Conservation (phyloP, 2,113 vertebrate genomes). For the Smithornis capensis region DNA sequence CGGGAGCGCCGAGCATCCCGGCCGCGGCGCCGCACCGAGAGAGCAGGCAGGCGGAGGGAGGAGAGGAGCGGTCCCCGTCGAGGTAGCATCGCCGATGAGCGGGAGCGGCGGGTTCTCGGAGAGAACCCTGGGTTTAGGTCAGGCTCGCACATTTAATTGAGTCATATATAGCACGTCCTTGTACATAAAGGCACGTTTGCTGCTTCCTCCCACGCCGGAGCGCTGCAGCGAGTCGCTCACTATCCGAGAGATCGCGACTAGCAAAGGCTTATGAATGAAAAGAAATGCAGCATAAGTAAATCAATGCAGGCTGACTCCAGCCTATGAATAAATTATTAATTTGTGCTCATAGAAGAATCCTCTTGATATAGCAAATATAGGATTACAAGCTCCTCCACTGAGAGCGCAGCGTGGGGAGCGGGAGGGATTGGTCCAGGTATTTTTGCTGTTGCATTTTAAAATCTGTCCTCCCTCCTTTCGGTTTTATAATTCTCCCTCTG, state of each 20-base stretch:
- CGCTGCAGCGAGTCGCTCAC: constrained; percentile 2
- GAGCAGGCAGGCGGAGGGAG: background rate
- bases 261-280: constrained; percentile 24
- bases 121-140: background rate
- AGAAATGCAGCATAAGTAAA: constrained; percentile 62
- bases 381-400: constrained; percentile 25
- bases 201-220: constrained; percentile 10
- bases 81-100: background rate
- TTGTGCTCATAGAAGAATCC: constrained; percentile 33
- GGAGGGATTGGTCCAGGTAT: constrained; percentile 19
- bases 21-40: background rate
- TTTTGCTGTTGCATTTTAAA: background rate
- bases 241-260: background rate
- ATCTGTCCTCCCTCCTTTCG: background rate
- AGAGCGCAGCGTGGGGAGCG: background rate
- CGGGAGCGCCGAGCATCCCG: background rate
- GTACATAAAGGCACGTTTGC: background rate
- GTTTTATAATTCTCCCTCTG: background rate
- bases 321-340: constrained; percentile 66
- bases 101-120: background rate
- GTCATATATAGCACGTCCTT: background rate
- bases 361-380: constrained; percentile 6
- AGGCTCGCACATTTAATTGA: background rate
- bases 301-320: constrained; percentile 58
- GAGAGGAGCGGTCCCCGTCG: background rate